phyloP scores from a whole-genome alignment of 2,888 invertebrate species.

The Agrochola lychnidis region DNA sequence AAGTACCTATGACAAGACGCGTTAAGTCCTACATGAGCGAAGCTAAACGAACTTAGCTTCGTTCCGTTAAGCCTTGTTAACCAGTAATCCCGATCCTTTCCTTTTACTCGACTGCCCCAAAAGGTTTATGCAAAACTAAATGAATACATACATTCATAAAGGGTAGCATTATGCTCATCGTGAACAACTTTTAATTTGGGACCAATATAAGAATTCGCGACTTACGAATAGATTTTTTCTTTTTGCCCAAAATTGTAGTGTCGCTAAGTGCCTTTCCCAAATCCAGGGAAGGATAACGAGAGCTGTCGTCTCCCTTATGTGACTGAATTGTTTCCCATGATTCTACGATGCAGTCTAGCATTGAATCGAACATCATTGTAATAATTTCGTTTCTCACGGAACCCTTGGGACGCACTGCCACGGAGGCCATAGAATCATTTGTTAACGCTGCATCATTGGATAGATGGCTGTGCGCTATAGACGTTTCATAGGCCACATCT shows the following conservation, averaged over 20 bases:
- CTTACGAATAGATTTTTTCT: slow-evolving; percentile 71
- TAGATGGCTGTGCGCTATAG: slow-evolving; percentile 64
- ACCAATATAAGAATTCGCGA: neutral
- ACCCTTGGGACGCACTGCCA: slow-evolving; percentile 70
- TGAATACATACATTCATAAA: neutral
- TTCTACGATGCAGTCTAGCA: slow-evolving; percentile 81
- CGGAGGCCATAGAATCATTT: slow-evolving; percentile 71
- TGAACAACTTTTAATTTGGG: neutral
- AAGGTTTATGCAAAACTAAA: neutral
- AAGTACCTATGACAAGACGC: too few species aligned
- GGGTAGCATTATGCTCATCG: neutral
- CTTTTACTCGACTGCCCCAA: neutral
- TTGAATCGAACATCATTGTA: slow-evolving; percentile 82
- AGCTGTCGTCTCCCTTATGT: slow-evolving; percentile 70
- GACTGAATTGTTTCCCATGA: slow-evolving; percentile 81
- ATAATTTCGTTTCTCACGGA: slow-evolving; percentile 81
- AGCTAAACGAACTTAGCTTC: too few species aligned
- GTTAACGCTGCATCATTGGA: slow-evolving; percentile 67
- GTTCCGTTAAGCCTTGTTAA: too few species aligned
- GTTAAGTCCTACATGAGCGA: too few species aligned
- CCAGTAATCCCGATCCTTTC: neutral
- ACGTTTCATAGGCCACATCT: slow-evolving; percentile 66
- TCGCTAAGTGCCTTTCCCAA: slow-evolving; percentile 76
- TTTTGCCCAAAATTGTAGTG: slow-evolving; percentile 73
- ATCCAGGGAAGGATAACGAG: slow-evolving; percentile 56